Conservation (phyloP, 2,113 vertebrate species). For the Pteropus alecto region DNA sequence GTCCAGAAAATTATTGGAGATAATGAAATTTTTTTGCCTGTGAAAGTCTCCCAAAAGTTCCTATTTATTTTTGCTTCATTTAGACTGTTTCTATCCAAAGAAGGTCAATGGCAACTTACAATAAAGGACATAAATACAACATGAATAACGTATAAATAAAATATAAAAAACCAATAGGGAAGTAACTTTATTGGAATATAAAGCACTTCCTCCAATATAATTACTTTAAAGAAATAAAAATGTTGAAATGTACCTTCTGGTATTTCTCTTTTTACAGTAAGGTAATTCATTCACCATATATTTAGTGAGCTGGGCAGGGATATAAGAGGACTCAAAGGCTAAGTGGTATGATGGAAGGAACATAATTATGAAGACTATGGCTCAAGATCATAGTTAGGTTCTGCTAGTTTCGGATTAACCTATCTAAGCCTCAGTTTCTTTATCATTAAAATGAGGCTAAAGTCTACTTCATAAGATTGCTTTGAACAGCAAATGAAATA, state of each 20-base stretch:
- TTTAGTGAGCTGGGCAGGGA: background rate
- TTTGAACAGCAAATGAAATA: conserved; percentile 20
- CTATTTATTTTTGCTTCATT: conserved; percentile 26
- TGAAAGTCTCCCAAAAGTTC: background rate
- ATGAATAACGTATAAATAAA: background rate
- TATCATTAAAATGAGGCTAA: background rate
- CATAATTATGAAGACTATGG: background rate
- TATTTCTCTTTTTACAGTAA: conserved; percentile 3
- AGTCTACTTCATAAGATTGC: background rate
- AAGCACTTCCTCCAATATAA: conserved; percentile 33
- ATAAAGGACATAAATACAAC: background rate
- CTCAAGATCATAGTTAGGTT: conserved; percentile 7
- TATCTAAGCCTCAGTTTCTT: conserved; percentile 4
- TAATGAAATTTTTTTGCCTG: background rate
- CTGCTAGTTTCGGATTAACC: background rate
- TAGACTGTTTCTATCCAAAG: background rate
- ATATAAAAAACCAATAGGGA: background rate
- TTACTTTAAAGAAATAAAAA: conserved; percentile 29
- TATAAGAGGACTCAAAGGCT: background rate
- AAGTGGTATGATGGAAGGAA: background rate
- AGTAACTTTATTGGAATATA: background rate
- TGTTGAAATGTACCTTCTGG: background rate
- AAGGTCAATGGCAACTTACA: background rate
- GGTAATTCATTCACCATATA: background rate
- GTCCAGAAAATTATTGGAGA: background rate